phyloP scores from a whole-genome alignment of 2,797 vertebrate species.

The Fistularia tabacaria region DNA sequence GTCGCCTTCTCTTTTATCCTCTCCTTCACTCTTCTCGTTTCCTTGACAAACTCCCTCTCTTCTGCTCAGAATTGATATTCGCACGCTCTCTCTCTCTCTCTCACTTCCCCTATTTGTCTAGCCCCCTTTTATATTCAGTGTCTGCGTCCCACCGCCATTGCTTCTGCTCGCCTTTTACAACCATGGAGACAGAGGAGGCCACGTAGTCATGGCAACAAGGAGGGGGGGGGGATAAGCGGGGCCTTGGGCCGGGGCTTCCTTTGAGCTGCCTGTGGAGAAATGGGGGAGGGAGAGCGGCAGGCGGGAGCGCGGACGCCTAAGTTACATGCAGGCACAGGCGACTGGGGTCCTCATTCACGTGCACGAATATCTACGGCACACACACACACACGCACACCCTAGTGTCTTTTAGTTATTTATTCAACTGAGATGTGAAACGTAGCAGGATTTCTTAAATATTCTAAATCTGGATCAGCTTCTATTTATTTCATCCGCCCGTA shows the following conservation, averaged over 20 bases:
- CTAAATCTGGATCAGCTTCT: too few species aligned
- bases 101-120: slow-evolving; percentile 45
- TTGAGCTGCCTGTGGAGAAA: slow-evolving; percentile 52
- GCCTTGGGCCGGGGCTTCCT: slow-evolving; percentile 28
- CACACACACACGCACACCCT: neutral
- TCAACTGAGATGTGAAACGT: too few species aligned
- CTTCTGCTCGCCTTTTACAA: slow-evolving; percentile 60
- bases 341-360: slow-evolving; percentile 48
- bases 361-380: slow-evolving; percentile 7
- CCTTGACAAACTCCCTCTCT: slow-evolving; percentile 33
- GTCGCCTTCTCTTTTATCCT: slow-evolving; percentile 25
- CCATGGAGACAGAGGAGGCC: slow-evolving; percentile 79
- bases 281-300: slow-evolving; percentile 35
- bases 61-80: slow-evolving; percentile 63
- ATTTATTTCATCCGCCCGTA: too few species aligned
- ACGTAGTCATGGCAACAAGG: slow-evolving; percentile 74
- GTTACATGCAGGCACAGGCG: slow-evolving; percentile 56
- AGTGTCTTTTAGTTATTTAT: too few species aligned
- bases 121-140: slow-evolving; percentile 49
- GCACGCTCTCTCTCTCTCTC: slow-evolving; percentile 41
- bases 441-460: too few species aligned
- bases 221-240: slow-evolving; percentile 22
- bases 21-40: slow-evolving; percentile 23
- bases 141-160: slow-evolving; percentile 48
- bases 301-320: slow-evolving; percentile 45